Evolutionary conservation across 2,113 vertebrate species (phyloP), one percentile per base, ranked within the genome.

Genomic region (Ictalurus furcatus): DNA sequence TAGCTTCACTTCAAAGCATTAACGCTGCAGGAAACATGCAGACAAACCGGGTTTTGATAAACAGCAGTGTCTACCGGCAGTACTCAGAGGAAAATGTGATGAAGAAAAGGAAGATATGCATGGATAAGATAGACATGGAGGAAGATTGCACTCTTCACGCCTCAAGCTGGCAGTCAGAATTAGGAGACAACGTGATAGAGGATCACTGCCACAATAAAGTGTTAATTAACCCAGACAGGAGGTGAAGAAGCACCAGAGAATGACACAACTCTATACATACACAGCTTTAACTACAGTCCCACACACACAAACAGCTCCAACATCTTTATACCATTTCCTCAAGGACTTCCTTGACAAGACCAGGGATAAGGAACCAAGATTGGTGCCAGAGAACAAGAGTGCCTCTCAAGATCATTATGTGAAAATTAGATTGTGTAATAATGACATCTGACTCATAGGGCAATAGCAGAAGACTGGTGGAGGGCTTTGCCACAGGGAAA

Each of bases 141-240:
- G 52, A 81, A 30, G 48, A 58, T 67, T 76, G 28, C 21, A 65
- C 28, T 54, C 44, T 69, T 78, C 58, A 86, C 28, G 11, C 85
- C 56, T 82, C 79, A 28, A 78, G 80, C 71, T 54, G 80, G n/a
- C 54, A 44, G 16, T 34, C 54, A 23, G 80, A 82, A 58, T 74
- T 56, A 69, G 48, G 30, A 88, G n/a, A 30, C 17, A 74, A 54
- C 2, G 6, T 58, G 56, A 71, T 63, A 8, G 25, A 58, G 52
- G 13, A 79, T 67, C 37, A 44, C 37, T 11, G 44, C 69, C 61
- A 78, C 40, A 28, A 79, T 58, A 85, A 85, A 17, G 88, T 89
- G 84, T 34, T 85, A 89, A 85, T 89, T 61, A 85, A 63, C 88
- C 84, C 19, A 34, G n/a, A 12, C 28, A 73, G 78, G 79, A 73